Percentiles rank a stretch among this genome's conserved stretches.
These are phyloP conservation scores for Cactoblastis cactorum DNA, from an alignment of 2,888 invertebrate species.

Conservation along the genomic window DNA sequence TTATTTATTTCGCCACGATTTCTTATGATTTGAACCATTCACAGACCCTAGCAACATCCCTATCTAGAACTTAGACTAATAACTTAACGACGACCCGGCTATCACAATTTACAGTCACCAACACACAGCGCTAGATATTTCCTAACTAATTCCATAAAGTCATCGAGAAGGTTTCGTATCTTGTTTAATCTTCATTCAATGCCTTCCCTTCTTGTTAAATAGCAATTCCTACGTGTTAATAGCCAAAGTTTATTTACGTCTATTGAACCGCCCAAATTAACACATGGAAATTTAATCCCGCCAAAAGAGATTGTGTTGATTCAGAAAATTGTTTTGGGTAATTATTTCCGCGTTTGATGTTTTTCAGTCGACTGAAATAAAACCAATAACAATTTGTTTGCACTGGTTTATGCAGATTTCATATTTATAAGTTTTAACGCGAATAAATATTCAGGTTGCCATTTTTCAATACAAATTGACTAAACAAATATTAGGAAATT, in stretches of 20 bases:
- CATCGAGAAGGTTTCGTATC: constrained; percentile 63
- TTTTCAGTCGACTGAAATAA: neutral
- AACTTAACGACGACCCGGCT: constrained; percentile 19
- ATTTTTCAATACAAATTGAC: no score
- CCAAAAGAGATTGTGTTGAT: constrained; percentile 3
- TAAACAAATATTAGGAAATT: no score
- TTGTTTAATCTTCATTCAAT: constrained; percentile 72
- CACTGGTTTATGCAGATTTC: neutral
- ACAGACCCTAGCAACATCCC: neutral
- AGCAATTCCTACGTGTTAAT: constrained; percentile 72
- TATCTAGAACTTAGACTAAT: constrained; percentile 1
- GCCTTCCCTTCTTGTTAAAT: constrained; percentile 66
- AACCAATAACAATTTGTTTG: neutral
- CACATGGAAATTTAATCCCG: constrained; percentile 47
- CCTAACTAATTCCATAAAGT: constrained; percentile 68
- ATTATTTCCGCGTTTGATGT: neutral
- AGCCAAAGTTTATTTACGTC: constrained; percentile 64
- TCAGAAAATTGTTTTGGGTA: neutral
- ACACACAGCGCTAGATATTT: constrained; percentile 19
- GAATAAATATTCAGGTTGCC: neutral
- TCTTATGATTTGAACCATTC: no score
- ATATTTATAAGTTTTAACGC: neutral
- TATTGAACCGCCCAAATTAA: constrained; percentile 55
- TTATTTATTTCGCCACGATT: no score
- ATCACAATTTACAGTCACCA: constrained; percentile 31